Base-by-base conservation (phyloP, 2,797 vertebrate genomes). In the Clarias pachynema region DNA sequence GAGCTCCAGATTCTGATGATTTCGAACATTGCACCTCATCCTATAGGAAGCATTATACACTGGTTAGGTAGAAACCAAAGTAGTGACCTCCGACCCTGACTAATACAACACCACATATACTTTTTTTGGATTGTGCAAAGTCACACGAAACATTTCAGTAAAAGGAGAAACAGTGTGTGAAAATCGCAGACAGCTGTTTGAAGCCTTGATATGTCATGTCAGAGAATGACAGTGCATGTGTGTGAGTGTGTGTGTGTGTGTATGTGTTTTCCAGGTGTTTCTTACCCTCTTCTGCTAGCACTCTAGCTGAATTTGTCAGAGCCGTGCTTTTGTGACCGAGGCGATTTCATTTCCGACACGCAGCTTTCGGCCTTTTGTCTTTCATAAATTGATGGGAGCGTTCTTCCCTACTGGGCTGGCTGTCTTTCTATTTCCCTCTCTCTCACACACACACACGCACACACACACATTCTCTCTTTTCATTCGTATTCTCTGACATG, bases 401-500 rank as follows among this genome's bases (percentile, higher is more conserved):
- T 83, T 73, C 68, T 56, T 70, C 56, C 81, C 31, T 56, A 83
- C 34, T 73, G 18, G 6, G 18, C 26, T 62, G 12, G 18, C 63
- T 56, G 49, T 68, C 37, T 44, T 26, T 81, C 31, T 66, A 68
- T 73, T 26, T 40, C 40, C 62, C 73, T 81, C 40, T 44, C 78
- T 44, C 65, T 20, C 73, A 56, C 40, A 29, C 72, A 56, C n/a
- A 26, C 72, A 56, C 15, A 77, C 49, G 24, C 60, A 77, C 31
- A n/a, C 44, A 69, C 16, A 40, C 26, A 31, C 29, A 2, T 29
- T 73, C 53, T 49, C 40, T 56, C 26, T 57, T 49, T 73, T 40
- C 77, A 79, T 40, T 12, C 22, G 22, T 49, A 78, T 84, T 85
- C 24, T 63, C n/a, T 75, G 40, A 79, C 31, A 79, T 49, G 20